Evolutionary conservation across 2,797 vertebrate genomes (phyloP), one percentile per base, ranked within the genome.

Genomic region (Sciaenops ocellatus): DNA sequence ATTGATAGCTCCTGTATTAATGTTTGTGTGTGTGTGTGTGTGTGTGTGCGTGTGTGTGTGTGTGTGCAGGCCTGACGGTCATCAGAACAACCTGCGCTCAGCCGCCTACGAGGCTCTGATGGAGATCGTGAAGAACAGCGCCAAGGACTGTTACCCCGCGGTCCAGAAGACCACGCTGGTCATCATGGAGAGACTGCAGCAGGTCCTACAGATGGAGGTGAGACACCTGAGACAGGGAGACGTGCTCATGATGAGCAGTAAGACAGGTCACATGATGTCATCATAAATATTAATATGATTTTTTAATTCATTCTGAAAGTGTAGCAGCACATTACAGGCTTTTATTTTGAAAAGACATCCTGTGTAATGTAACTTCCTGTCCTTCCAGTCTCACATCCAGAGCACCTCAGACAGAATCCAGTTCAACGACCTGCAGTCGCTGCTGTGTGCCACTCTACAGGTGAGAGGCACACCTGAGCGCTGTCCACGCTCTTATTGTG

Each of bases 71-170:
- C 97, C 97, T 5, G 98, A 99, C 22, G 98, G 98, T 9, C 98
- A 99, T 90, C 98, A 99, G 95, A 99, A 99, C 92, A 99, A 99
- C 92, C 93, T 99, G 84, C 96, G 98, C 79, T 99, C 98, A 7
- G 97, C 98, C 0, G 98, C 98, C 0, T 99, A 99, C 28, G 98
- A 99, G 92, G 97, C 98, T 11, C 91, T 99, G 83, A 99, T 99
- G 98, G 98, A 99, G 94, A 99, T 99, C 1, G 98, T 99, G 71
- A 99, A 99, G 93, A 99, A 99, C 94, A 99, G 98, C 76, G 98
- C 98, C 42, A 99, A 99, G 92, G 98, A 99, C 83, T 99, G 98
- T 85, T 99, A 99, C 80, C 98, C 98, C 0, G 98, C 98, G 0
- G 98, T 99, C n/a, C 98, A 99, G 90, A 99, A 99, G 78, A 99